phyloP scores from a whole-genome alignment of 2,113 vertebrate species.

The Columbina picui region DNA sequence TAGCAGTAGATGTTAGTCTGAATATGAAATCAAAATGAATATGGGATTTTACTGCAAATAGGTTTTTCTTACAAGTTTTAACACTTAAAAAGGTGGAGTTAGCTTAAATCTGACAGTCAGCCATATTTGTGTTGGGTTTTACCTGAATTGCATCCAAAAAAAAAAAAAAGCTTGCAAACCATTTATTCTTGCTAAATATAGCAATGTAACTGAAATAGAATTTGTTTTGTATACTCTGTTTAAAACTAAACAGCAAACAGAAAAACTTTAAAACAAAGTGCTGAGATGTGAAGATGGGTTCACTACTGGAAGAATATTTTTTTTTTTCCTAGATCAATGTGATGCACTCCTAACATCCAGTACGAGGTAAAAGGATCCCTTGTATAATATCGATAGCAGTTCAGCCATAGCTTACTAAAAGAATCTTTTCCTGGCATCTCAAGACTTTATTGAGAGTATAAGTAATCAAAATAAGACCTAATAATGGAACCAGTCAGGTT shows the following conservation, averaged over 20 bases:
- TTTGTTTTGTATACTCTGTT: constrained; percentile 67
- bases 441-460: constrained; percentile 56
- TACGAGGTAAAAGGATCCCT: constrained; percentile 75
- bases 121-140: constrained; percentile 70
- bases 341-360: constrained; percentile 73
- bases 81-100: constrained; percentile 36
- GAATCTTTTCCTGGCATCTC: constrained; percentile 74
- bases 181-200: constrained; percentile 74
- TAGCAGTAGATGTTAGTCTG: constrained; percentile 42
- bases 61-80: constrained; percentile 35
- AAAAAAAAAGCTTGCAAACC: constrained; percentile 51
- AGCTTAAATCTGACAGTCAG: constrained; percentile 69
- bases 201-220: constrained; percentile 54
- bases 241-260: constrained; percentile 58
- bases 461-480: constrained; percentile 63
- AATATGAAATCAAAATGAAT: constrained; percentile 44
- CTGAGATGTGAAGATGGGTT: constrained; percentile 72
- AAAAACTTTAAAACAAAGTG: constrained; percentile 68
- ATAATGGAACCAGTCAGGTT: constrained; percentile 53
- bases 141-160: constrained; percentile 63
- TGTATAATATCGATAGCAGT: constrained; percentile 75
- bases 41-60: constrained; percentile 28
- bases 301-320: constrained; percentile 68
- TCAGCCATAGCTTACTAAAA: constrained; percentile 56
- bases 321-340: constrained; percentile 81